Evolutionary conservation across 2,888 invertebrate genomes (phyloP).

Genomic region (Melanophora roralis): DNA sequence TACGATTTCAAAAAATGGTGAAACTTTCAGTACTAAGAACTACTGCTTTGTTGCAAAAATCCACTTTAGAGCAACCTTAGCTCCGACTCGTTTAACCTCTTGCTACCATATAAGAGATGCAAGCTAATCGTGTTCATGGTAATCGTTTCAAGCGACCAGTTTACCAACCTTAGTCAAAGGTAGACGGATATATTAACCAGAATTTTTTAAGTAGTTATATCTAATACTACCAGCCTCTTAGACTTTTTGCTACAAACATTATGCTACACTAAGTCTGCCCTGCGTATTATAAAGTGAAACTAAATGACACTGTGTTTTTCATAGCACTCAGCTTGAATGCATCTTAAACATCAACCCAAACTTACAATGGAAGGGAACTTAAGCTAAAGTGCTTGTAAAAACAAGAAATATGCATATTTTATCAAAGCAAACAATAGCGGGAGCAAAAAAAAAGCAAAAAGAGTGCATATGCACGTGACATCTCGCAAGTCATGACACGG

Average conservation of each 20-base stretch:
- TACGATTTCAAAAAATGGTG: no score
- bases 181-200: no score
- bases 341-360: constrained; percentile 38
- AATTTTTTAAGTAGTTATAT: no score
- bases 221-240: no score
- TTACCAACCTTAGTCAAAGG: no score
- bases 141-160: no score
- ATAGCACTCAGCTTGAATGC: constrained; percentile 46
- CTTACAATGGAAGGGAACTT: constrained; percentile 32
- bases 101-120: no score
- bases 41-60: no score
- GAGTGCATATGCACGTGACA: constrained; percentile 53
- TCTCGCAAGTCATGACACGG: constrained; percentile 50
- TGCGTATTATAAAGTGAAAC: background rate
- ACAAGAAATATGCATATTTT: constrained; percentile 49
- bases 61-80: no score
- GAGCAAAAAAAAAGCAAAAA: background rate
- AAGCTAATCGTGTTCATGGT: no score
- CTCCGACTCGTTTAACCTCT: no score
- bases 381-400: constrained; percentile 52
- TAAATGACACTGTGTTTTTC: constrained; percentile 17
- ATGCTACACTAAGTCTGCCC: background rate
- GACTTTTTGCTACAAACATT: background rate
- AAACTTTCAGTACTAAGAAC: no score
- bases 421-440: constrained; percentile 34